Conservation (phyloP, 1,140 invertebrate species). For the Leucophenga varia region DNA sequence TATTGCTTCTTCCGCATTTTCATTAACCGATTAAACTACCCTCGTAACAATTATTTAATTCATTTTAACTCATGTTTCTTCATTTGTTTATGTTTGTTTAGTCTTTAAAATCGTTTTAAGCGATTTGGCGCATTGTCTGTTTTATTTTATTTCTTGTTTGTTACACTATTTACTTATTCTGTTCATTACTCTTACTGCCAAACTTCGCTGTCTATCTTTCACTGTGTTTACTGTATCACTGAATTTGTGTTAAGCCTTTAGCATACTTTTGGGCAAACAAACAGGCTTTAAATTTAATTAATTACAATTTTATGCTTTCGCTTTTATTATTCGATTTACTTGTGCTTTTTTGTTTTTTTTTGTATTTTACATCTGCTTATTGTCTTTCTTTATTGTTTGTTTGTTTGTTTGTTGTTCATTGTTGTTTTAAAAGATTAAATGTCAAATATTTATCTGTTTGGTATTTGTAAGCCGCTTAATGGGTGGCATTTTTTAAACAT, state of each 20-base stretch:
- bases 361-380: background rate
- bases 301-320: slow-evolving; percentile 43
- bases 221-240: no score
- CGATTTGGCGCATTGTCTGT: slow-evolving; percentile 32
- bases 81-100: slow-evolving; percentile 44
- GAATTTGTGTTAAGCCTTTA: slow-evolving; percentile 45
- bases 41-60: no score
- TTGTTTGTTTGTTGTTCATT: slow-evolving; percentile 19
- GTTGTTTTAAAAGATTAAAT: slow-evolving; percentile 36
- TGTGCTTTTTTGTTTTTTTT: background rate
- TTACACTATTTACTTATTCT: no score
- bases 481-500: no score
- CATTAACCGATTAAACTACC: no score
- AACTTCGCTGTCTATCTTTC: no score
- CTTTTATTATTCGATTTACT: slow-evolving; percentile 4
- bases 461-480: slow-evolving; percentile 35
- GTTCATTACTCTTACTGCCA: no score
- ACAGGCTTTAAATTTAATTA: slow-evolving; percentile 50
- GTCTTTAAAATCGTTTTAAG: slow-evolving; percentile 44
- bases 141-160: no score
- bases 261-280: slow-evolving; percentile 6
- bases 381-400: no score
- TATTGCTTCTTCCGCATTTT: slow-evolving; percentile 3
- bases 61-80: no score
- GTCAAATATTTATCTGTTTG: slow-evolving; percentile 32